Evolutionary conservation across 64 coral and sea anemone genomes (phyloP).

Genomic region (Pocillopora damicornis): DNA sequence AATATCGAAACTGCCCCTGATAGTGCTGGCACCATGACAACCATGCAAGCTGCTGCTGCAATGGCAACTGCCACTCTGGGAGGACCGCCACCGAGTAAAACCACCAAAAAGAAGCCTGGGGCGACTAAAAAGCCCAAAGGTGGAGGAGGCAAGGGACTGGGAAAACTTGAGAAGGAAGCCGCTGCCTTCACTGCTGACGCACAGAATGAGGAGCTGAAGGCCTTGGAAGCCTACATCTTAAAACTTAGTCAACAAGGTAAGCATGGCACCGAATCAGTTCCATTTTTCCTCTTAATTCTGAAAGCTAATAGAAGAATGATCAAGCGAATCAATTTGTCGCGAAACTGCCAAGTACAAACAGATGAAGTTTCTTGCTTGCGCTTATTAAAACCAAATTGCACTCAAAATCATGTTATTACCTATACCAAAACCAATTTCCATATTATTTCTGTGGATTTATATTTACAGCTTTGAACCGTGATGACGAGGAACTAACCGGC

Average conservation of each 20-base stretch:
- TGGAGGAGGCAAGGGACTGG: conserved; percentile 59
- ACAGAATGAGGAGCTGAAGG: conserved; percentile 85
- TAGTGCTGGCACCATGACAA: conserved; percentile 70
- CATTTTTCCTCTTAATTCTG: no score
- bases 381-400: no score
- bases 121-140: conserved; percentile 51
- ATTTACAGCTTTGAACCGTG: conserved; percentile 60
- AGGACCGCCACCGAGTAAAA: conserved; percentile 36
- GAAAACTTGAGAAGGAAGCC: conserved; percentile 21
- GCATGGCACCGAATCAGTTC: not conserved
- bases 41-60: conserved; percentile 65
- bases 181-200: conserved; percentile 35
- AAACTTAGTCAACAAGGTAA: conserved; percentile 90
- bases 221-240: conserved; percentile 77
- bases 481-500: conserved; percentile 86
- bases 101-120: conserved; percentile 65
- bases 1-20: conserved; percentile 81
- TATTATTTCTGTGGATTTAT: not conserved
- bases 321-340: no score
- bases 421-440: not conserved
- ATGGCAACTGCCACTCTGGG: conserved; percentile 72
- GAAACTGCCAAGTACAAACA: no score
- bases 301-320: no score
- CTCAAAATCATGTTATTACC: not conserved
- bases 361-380: no score